These are phyloP conservation scores for Macrocentrus cingulum DNA, from an alignment of 1,140 invertebrate species.

Conservation along the genomic window DNA sequence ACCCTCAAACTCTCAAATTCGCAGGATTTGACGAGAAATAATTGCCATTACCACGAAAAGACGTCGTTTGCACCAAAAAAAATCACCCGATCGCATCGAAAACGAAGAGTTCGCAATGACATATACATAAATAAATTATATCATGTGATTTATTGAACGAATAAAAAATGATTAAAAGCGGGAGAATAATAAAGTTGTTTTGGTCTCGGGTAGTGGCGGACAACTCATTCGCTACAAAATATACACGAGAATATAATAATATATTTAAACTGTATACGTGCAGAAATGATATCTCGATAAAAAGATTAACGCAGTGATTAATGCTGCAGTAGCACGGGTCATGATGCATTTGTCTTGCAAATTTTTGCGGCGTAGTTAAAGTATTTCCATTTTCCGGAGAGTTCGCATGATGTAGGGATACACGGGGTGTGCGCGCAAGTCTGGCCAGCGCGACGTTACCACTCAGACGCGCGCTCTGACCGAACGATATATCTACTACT, in stretches of 20 bases:
- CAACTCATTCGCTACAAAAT: not conserved
- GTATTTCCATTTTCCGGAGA: conserved; percentile 35
- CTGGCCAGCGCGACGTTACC: not conserved
- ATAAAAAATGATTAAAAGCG: no score
- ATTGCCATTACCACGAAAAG: no score
- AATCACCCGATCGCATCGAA: no score
- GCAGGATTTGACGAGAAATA: no score
- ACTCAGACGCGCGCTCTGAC: not conserved
- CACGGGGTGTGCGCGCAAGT: conserved; percentile 3
- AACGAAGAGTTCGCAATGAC: no score
- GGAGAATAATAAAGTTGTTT: no score
- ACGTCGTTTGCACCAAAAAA: no score
- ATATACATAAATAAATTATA: no score
- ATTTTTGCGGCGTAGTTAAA: conserved; percentile 31
- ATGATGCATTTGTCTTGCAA: conserved; percentile 34
- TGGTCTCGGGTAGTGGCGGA: no score
- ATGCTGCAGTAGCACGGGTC: not conserved
- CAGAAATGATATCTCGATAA: conserved; percentile 19
- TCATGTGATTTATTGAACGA: no score
- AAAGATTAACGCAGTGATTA: conserved; percentile 29
- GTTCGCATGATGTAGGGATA: conserved; percentile 13
- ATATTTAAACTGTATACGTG: not conserved
- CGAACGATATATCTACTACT: no score
- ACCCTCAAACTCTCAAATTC: no score
- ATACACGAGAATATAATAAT: not conserved